Percentiles rank a stretch among this genome's conserved stretches.
Conservation (phyloP, 1,140 invertebrate genomes). For the Nebria ingens region DNA sequence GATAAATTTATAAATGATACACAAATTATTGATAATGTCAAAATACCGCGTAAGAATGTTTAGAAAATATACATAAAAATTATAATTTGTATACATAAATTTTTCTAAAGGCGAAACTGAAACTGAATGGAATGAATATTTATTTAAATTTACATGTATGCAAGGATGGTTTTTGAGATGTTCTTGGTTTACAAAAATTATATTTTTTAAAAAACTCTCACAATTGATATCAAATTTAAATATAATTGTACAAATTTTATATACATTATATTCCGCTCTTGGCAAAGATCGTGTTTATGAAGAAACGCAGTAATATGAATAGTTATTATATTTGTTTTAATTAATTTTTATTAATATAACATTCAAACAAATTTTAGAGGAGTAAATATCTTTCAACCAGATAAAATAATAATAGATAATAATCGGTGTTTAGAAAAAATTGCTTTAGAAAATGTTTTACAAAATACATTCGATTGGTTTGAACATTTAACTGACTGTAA, state of each 20-base stretch:
- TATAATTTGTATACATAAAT: no score
- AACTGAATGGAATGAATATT: no score
- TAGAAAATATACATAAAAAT: no score
- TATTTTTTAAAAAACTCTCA: not conserved
- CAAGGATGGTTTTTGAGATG: not conserved
- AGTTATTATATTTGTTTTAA: no score
- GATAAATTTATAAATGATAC: no score
- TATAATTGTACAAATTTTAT: not conserved
- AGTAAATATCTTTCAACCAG: not conserved
- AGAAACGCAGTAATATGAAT: no score
- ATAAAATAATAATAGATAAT: not conserved
- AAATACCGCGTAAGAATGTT: no score
- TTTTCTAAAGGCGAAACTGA: no score
- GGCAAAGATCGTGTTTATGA: not conserved
- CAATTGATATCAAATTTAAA: not conserved
- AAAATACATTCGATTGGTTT: not conserved
- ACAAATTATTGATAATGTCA: no score
- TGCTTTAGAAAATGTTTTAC: not conserved
- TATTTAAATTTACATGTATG: not conserved
- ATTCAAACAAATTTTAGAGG: not conserved
- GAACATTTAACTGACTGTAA: not conserved
- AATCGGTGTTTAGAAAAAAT: not conserved
- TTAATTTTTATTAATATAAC: no score
- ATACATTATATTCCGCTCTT: not conserved
- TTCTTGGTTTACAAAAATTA: not conserved